Percentiles rank a stretch among this genome's conserved stretches.
These are phyloP conservation scores for Creontiades dilutus DNA, from an alignment of 2,888 invertebrate genomes.

Conservation along the genomic window DNA sequence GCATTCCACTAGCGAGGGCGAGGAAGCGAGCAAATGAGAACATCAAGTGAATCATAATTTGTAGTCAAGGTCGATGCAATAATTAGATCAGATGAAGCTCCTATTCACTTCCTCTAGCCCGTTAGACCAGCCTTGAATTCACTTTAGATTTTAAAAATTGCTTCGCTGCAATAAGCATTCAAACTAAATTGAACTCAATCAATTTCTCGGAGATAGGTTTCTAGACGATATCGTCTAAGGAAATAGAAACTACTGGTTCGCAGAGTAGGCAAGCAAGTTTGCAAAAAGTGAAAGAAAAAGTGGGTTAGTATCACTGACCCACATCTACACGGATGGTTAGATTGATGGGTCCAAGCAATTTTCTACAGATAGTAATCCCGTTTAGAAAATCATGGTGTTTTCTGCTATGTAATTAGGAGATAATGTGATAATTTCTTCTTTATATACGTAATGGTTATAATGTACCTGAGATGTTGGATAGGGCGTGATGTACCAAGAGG, in stretches of 20 bases:
- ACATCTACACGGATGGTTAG: constrained; percentile 27
- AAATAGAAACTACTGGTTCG: constrained; percentile 19
- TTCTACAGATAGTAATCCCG: background rate
- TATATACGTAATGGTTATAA: background rate
- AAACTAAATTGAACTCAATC: too few relatives aligned
- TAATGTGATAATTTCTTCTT: background rate
- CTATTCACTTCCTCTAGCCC: background rate
- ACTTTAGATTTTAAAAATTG: too few relatives aligned
- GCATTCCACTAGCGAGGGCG: background rate
- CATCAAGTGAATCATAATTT: constrained; percentile 36
- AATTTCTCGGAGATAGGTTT: too few relatives aligned
- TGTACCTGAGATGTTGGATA: constrained; percentile 30
- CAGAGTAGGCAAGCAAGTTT: constrained; percentile 25
- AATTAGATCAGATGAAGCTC: constrained; percentile 45
- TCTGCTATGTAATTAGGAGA: background rate
- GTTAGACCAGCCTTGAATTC: background rate
- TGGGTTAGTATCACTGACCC: constrained; percentile 70
- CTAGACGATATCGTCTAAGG: background rate
- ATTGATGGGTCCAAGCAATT: background rate
- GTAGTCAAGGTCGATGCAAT: constrained; percentile 25
- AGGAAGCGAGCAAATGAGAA: constrained; percentile 33
- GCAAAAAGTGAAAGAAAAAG: constrained; percentile 50
- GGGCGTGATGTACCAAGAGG: constrained; percentile 58
- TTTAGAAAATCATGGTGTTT: background rate
- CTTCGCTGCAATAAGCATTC: too few relatives aligned